A percentile compares a stretch with the other conserved stretches of the same genome.
Conservation (phyloP, 92 coral and sea anemone genomes). For the Parazoanthus darwini region DNA sequence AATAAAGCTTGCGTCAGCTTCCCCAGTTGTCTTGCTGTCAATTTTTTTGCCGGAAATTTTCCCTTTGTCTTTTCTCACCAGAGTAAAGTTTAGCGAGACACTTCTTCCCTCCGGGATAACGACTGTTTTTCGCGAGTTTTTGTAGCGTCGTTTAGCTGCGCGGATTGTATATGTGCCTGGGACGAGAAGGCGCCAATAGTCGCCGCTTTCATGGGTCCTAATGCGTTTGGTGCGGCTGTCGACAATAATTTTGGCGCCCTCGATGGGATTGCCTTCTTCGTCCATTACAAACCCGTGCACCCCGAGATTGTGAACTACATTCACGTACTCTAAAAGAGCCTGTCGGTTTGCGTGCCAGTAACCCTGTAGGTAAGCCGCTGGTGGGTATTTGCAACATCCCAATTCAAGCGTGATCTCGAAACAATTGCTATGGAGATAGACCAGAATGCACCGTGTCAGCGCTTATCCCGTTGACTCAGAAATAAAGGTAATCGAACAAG, state of each 20-base stretch:
- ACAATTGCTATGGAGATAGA: conserved; percentile 70
- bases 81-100: conserved; percentile 69
- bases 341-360: conserved; percentile 88
- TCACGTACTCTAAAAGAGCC: conserved; percentile 78
- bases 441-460: not conserved
- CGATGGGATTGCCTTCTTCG: conserved; percentile 76
- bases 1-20: conserved; percentile 13
- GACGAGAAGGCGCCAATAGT: conserved; percentile 88
- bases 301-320: conserved; percentile 84
- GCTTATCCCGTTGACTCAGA: no score
- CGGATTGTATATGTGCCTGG: conserved; percentile 81
- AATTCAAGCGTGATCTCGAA: conserved; percentile 90
- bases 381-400: conserved; percentile 95
- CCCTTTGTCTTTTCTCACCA: conserved; percentile 43
- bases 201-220: conserved; percentile 77
- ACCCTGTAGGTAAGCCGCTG: conserved; percentile 61
- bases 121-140: conserved; percentile 61
- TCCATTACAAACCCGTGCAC: conserved; percentile 87
- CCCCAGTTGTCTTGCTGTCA: not conserved
- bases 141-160: conserved; percentile 71
- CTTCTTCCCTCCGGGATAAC: conserved; percentile 58
- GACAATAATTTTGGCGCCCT: conserved; percentile 82
- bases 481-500: no score
- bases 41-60: not conserved
- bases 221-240: conserved; percentile 80